Conservation (phyloP, 2,888 invertebrate species). For the Phasia obesa region DNA sequence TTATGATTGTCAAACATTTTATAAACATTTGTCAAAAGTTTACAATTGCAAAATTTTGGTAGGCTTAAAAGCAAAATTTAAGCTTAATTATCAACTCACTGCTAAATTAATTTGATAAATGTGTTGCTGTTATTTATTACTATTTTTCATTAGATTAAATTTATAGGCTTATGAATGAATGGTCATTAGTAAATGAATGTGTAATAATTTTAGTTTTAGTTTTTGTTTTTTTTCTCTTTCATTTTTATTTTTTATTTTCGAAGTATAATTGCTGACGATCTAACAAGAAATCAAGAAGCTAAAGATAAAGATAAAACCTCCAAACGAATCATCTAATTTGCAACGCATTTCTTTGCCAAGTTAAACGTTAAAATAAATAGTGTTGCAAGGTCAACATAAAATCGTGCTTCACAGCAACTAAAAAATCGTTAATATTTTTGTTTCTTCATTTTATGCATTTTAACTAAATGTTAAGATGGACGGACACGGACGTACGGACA, state of each 20-base stretch:
- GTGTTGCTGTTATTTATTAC: constrained; percentile 15
- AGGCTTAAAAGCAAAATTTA: background rate
- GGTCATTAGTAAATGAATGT: constrained; percentile 29
- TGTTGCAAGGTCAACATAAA: constrained; percentile 67
- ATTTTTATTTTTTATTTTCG: constrained; percentile 37
- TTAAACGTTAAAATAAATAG: constrained; percentile 69
- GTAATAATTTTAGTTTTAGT: constrained; percentile 21
- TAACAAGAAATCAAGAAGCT: constrained; percentile 39
- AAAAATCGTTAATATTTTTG: constrained; percentile 39
- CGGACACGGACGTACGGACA: constrained; percentile 2
- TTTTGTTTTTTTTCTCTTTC: too few relatives aligned
- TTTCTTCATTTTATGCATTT: constrained; percentile 13
- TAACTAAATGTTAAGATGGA: constrained; percentile 13
- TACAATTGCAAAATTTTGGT: background rate
- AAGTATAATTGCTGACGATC: constrained; percentile 25
- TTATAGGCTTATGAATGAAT: constrained; percentile 54
- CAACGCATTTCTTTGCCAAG: constrained; percentile 71
- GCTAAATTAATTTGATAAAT: constrained; percentile 26
- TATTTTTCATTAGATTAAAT: constrained; percentile 29
- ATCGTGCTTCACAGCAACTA: constrained; percentile 63
- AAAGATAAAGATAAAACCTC: constrained; percentile 36
- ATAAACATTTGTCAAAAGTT: constrained; percentile 47
- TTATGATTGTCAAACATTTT: constrained; percentile 31
- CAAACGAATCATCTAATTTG: constrained; percentile 66
- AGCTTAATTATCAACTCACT: background rate